Conservation (phyloP, 2,113 vertebrate genomes). For the Opisthocomus hoazin region DNA sequence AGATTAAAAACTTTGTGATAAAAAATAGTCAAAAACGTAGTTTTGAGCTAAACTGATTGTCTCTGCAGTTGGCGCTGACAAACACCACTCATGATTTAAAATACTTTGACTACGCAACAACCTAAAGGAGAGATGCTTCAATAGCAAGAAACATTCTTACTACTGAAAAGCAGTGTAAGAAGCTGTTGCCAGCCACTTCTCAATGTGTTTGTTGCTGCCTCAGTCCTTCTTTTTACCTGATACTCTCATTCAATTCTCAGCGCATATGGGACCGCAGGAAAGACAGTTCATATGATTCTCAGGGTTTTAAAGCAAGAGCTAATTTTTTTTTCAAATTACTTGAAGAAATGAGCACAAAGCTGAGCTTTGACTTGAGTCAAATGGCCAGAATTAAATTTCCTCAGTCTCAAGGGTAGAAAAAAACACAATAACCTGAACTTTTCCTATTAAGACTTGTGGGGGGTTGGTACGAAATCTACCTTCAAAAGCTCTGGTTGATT, state of each 20-base stretch:
- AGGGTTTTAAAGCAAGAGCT: not conserved
- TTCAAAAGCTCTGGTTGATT: not conserved
- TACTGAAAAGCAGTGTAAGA: not conserved
- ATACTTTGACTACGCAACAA: accelerated
- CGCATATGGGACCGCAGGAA: not conserved
- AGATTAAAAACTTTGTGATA: not conserved
- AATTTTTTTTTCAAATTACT: not conserved
- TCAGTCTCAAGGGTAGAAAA: not conserved
- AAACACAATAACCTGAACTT: not conserved
- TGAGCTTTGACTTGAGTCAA: not conserved
- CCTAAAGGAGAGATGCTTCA: not conserved
- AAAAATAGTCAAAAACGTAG: not conserved
- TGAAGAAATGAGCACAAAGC: not conserved
- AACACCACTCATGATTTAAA: not conserved
- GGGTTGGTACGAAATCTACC: not conserved
- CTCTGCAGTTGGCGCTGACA: not conserved
- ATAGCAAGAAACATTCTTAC: not conserved
- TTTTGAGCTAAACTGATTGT: not conserved
- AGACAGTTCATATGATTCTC: not conserved
- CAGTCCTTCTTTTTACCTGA: not conserved
- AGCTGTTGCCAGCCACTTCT: not conserved
- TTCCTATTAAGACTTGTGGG: not conserved
- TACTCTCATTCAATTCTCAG: not conserved
- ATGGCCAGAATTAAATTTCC: not conserved
- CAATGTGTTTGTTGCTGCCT: not conserved